Evolutionary conservation across 2,888 invertebrate species (phyloP).

Genomic region (Agonopterix subpropinquella): DNA sequence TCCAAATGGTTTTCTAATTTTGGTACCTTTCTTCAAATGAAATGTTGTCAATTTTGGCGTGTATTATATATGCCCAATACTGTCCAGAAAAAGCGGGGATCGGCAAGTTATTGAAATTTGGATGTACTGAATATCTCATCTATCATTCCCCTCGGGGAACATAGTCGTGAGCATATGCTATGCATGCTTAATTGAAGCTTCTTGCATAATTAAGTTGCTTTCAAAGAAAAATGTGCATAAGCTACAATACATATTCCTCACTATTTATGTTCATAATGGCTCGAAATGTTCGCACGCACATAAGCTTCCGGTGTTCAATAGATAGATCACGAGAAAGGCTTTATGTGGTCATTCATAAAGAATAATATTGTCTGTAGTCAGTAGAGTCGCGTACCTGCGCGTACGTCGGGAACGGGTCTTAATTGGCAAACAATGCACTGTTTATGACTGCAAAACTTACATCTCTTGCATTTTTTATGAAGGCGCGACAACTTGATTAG

Average conservation of each 20-base stretch:
- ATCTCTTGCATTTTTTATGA: constrained; percentile 24
- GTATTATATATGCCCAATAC: too few relatives aligned
- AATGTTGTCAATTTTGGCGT: too few relatives aligned
- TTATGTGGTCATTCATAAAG: not conserved
- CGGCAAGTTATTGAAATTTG: too few relatives aligned
- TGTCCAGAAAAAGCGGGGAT: too few relatives aligned
- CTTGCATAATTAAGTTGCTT: not conserved
- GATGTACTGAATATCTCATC: too few relatives aligned
- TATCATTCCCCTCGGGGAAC: too few relatives aligned
- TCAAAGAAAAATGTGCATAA: not conserved
- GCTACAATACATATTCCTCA: not conserved
- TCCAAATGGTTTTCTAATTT: too few relatives aligned
- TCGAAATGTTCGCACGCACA: not conserved
- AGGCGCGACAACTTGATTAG: constrained; percentile 18
- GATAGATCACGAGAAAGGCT: not conserved
- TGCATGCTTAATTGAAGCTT: too few relatives aligned
- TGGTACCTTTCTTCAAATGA: too few relatives aligned
- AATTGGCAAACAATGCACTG: constrained; percentile 57
- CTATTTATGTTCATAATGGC: too few relatives aligned
- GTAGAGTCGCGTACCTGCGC: constrained; percentile 14
- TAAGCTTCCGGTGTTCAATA: constrained; percentile 8
- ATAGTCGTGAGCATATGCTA: too few relatives aligned
- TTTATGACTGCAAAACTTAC: constrained; percentile 26
- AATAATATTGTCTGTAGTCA: constrained; percentile 1
- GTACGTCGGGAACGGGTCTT: constrained; percentile 36